phyloP scores from a whole-genome alignment of 2,888 invertebrate genomes.

The Hypena proboscidalis region DNA sequence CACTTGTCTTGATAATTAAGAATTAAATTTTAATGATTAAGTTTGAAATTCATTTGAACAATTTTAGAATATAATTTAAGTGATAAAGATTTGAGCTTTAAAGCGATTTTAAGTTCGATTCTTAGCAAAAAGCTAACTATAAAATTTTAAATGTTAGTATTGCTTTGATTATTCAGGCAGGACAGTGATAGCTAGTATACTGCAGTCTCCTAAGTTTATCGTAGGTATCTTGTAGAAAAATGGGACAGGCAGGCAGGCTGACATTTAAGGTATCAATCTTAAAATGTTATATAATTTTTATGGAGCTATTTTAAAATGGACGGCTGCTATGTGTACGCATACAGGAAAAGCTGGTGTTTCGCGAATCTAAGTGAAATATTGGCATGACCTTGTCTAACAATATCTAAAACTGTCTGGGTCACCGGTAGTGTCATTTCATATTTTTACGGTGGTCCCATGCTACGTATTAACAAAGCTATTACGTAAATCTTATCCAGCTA shows the following conservation, averaged over 20 bases:
- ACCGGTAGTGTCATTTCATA: conserved; percentile 22
- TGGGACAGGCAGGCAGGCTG: conserved; percentile 5
- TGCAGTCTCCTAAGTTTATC: background rate
- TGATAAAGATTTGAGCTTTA: conserved; percentile 13
- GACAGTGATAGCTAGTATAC: conserved; percentile 3
- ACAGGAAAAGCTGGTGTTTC: conserved; percentile 41
- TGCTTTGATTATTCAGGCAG: background rate
- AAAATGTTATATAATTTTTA: conserved; percentile 11
- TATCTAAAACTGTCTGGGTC: conserved; percentile 18
- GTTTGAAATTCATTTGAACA: too few species aligned
- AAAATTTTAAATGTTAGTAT: conserved; percentile 1
- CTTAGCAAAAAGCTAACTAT: conserved; percentile 33
- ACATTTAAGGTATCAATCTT: conserved; percentile 3
- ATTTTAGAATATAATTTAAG: too few species aligned
- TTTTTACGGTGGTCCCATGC: conserved; percentile 37
- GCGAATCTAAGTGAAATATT: conserved; percentile 27
- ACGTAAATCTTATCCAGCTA: conserved; percentile 18
- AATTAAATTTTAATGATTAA: too few species aligned
- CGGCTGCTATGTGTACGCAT: conserved; percentile 43
- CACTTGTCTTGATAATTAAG: too few species aligned
- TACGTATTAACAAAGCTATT: conserved; percentile 24
- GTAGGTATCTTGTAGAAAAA: conserved; percentile 3
- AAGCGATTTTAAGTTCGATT: conserved; percentile 22
- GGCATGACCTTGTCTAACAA: conserved; percentile 3
- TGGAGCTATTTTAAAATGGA: conserved; percentile 52